These are phyloP conservation scores for Platysternon megacephalum DNA, from an alignment of 2,113 vertebrate genomes.

Conservation along the genomic window DNA sequence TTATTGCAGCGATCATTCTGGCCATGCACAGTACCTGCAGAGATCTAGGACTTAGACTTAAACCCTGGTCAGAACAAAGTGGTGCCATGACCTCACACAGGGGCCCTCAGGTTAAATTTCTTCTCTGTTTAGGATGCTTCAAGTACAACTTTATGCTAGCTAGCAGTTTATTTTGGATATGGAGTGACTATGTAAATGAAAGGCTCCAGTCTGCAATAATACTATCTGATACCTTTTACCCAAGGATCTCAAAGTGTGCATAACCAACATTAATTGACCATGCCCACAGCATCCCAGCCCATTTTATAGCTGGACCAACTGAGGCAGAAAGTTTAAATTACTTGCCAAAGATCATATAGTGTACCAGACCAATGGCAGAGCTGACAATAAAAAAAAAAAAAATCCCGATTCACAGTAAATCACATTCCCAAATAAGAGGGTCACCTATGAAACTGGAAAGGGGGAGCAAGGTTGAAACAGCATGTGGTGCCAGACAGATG, in stretches of 20 bases:
- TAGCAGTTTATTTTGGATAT: not conserved
- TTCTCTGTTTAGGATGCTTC: not conserved
- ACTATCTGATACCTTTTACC: not conserved
- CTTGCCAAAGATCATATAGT: not conserved
- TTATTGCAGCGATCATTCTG: not conserved
- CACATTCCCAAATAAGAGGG: not conserved
- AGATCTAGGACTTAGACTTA: not conserved
- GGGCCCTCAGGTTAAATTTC: not conserved
- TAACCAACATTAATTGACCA: not conserved
- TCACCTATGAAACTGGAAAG: not conserved
- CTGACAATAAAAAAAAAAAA: not conserved
- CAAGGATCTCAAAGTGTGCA: not conserved
- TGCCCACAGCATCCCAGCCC: not conserved
- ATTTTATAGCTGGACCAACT: not conserved
- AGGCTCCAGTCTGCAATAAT: too few species aligned
- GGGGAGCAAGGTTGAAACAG: accelerated
- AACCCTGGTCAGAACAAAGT: not conserved
- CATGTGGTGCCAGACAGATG: accelerated
- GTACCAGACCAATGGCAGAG: not conserved
- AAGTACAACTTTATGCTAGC: accelerated
- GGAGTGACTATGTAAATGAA: accelerated
- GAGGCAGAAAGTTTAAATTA: not conserved
- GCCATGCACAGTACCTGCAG: not conserved
- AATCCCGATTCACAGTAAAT: not conserved
- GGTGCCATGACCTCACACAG: accelerated